Conservation (phyloP, 2,797 vertebrate genomes). For the Lycodopsis pacificus region DNA sequence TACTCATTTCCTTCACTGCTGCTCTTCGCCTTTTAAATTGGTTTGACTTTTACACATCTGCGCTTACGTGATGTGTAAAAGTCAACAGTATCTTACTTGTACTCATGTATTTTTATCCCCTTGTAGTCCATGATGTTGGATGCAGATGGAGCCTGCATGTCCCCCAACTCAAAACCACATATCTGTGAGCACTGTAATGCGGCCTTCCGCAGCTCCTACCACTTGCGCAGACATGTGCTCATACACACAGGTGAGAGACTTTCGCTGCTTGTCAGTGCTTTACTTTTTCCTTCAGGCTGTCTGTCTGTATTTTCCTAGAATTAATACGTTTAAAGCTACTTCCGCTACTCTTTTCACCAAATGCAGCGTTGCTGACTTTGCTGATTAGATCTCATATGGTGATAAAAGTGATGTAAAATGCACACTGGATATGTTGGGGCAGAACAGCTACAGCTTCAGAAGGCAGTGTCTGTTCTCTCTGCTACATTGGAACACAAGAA, state of each 20-base stretch:
- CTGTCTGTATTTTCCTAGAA: background rate
- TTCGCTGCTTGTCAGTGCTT: slow-evolving; percentile 53
- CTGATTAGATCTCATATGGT: background rate
- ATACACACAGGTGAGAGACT: slow-evolving; percentile 93
- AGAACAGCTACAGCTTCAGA: background rate
- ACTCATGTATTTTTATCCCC: background rate
- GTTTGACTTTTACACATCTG: background rate
- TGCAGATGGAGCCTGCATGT: slow-evolving; percentile 89
- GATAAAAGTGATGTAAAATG: background rate
- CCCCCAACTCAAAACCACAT: slow-evolving; percentile 96
- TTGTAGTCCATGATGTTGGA: slow-evolving; percentile 89
- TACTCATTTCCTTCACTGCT: background rate
- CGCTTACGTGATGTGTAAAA: background rate
- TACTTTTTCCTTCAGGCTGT: background rate
- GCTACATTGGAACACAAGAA: background rate
- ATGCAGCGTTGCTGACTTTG: background rate
- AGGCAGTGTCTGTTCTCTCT: background rate
- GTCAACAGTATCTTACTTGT: background rate
- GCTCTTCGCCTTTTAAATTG: too few species aligned
- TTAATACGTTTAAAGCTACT: background rate
- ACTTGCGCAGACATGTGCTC: slow-evolving; percentile 97
- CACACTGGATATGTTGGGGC: background rate
- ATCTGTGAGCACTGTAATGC: slow-evolving; percentile 99
- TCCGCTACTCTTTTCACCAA: background rate
- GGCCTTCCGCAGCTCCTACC: slow-evolving; percentile 98